Percentiles rank a stretch among this genome's conserved stretches.
Conservation (phyloP, 64 coral and sea anemone genomes). For the Montipora foliosa region DNA sequence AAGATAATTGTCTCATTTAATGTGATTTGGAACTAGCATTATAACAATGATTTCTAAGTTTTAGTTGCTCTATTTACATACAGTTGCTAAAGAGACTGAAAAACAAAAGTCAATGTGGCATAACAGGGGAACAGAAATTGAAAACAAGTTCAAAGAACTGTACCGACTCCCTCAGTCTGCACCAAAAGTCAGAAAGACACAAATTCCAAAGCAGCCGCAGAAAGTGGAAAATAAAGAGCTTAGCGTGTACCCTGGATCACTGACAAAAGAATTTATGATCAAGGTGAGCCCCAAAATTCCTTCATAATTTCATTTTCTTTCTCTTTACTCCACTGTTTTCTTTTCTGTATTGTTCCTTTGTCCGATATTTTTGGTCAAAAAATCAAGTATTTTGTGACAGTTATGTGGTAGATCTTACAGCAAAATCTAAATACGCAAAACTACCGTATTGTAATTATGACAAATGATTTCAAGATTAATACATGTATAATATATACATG, state of each 20-base stretch:
- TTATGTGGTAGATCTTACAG: background rate
- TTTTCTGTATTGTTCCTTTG: no score
- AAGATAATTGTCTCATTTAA: background rate
- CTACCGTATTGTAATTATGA: background rate
- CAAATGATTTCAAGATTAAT: background rate
- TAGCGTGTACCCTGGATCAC: background rate
- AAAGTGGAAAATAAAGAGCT: background rate
- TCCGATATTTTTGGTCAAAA: no score
- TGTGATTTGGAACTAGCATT: background rate
- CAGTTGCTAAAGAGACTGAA: slow-evolving; percentile 5
- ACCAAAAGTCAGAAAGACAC: background rate
- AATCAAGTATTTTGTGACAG: background rate
- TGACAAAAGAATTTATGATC: background rate
- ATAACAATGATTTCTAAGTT: background rate
- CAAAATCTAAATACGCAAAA: background rate
- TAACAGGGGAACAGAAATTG: background rate
- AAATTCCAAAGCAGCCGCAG: background rate
- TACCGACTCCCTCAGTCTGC: background rate
- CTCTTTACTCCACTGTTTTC: no score
- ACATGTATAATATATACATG: background rate
- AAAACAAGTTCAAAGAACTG: background rate
- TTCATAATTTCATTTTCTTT: no score
- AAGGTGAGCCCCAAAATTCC: background rate
- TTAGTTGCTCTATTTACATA: slow-evolving; percentile 1
- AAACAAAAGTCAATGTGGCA: background rate